Base-by-base conservation (phyloP, 2,888 invertebrate species). In the Elmis aenea region DNA sequence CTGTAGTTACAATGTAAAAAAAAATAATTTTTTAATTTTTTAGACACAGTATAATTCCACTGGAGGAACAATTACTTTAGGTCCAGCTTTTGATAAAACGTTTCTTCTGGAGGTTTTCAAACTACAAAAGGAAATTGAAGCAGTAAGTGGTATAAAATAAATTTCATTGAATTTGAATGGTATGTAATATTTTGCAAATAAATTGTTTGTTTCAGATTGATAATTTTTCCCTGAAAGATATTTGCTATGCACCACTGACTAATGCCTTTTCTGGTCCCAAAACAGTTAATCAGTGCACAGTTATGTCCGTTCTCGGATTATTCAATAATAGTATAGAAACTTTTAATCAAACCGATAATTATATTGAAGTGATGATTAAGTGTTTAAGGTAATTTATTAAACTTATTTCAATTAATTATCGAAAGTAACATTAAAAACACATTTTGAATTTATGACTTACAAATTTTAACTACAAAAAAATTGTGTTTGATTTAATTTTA, bases 161-260 rank as follows among this genome's bases (percentile, higher is more conserved):
- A n/a, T n/a, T n/a, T n/a, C n/a, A n/a, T n/a, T n/a, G n/a, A n/a
- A n/a, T n/a, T n/a, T n/a, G n/a, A n/a, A n/a, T n/a, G n/a, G n/a
- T n/a, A n/a, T n/a, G n/a, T n/a, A n/a, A n/a, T n/a, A n/a, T n/a
- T n/a, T n/a, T n/a, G n/a, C n/a, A n/a, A n/a, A n/a, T n/a, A n/a
- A n/a, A n/a, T n/a, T n/a, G n/a, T n/a, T n/a, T n/a, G n/a, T n/a
- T n/a, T 2, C 2, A 31, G 16, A 11, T 13, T 8, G 26, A 21
- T n/a, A 10, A 2, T 11, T 14, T 9, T 21, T 8, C 21, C 9
- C 54, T 81, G 16, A 70, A 75, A 31, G 79, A 81, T 48, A 82
- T 95, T 21, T 97, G 96, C 61, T 90, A 82, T 62, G 81, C 89
- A 3, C 96, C 96, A 0, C 70, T 92, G 46, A 72, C 75, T 8